phyloP scores from a whole-genome alignment of 2,113 vertebrate species.

The Tautogolabrus adspersus region DNA sequence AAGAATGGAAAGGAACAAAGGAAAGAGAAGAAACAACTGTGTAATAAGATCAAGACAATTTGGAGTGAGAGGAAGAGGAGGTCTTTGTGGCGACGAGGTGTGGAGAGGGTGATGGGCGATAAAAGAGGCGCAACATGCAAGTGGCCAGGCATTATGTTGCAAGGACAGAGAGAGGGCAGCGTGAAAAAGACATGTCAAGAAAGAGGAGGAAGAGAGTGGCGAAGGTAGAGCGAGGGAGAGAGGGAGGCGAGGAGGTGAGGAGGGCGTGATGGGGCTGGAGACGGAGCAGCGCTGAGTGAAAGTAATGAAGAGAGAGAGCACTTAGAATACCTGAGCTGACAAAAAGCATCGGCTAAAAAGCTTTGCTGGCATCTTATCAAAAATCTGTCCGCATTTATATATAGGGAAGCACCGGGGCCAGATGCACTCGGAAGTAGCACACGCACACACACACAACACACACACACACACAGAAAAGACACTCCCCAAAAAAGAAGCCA shows the following conservation, averaged over 20 bases:
- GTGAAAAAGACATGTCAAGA: constrained; percentile 34
- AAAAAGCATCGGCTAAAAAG: constrained; percentile 67
- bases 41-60: background rate
- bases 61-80: constrained; percentile 10
- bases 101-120: constrained; percentile 5
- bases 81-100: background rate
- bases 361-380: constrained; percentile 70
- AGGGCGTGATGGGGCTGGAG: constrained; percentile 26
- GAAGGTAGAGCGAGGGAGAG: background rate
- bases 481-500: too few species aligned
- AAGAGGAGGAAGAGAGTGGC: background rate
- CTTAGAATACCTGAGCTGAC: constrained; percentile 67
- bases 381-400: constrained; percentile 39
- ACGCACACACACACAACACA: constrained; percentile 4
- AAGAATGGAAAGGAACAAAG: background rate
- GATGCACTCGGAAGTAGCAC: constrained; percentile 22
- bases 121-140: constrained; percentile 28
- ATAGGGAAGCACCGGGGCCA: constrained; percentile 7
- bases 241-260: background rate
- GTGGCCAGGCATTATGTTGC: constrained; percentile 31
- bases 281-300: constrained; percentile 41
- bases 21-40: background rate
- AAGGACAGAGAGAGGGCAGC: constrained; percentile 62
- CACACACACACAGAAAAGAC: constrained; percentile 14
- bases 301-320: constrained; percentile 63